phyloP scores from a whole-genome alignment of 2,888 invertebrate genomes.

The Diloba caeruleocephala region DNA sequence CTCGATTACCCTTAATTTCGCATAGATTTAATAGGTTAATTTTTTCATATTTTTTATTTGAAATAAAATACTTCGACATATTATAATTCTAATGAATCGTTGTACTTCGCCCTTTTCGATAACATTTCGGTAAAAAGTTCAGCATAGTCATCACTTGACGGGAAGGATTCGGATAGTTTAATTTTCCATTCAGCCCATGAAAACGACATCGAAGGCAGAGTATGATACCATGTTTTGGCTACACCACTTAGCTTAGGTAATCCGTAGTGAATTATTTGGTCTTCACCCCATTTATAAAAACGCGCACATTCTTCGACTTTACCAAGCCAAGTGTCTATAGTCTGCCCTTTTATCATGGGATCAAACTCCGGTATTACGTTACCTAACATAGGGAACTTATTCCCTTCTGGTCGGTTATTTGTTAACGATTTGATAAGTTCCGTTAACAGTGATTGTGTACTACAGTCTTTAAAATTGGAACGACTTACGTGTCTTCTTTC shows the following conservation, averaged over 20 bases:
- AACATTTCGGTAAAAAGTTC: constrained; percentile 29
- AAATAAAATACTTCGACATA: too few species aligned
- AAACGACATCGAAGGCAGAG: constrained; percentile 22
- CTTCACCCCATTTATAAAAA: constrained; percentile 17
- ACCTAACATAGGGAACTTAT: constrained; percentile 22
- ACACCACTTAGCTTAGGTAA: constrained; percentile 10
- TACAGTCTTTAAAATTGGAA: not conserved
- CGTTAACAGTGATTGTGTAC: constrained; percentile 1
- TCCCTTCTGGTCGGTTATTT: constrained; percentile 4
- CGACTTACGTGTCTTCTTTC: not conserved
- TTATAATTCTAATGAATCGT: constrained; percentile 33
- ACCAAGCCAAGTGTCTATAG: constrained; percentile 8
- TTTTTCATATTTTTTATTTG: too few species aligned
- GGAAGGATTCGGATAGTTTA: constrained; percentile 10
- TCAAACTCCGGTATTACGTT: constrained; percentile 32
- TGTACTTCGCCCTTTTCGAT: constrained; percentile 16
- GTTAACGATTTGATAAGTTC: constrained; percentile 3
- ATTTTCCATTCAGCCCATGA: constrained; percentile 34
- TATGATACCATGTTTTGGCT: constrained; percentile 26
- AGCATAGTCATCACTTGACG: constrained; percentile 5
- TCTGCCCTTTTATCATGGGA: constrained; percentile 10
- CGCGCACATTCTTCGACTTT: constrained; percentile 8
- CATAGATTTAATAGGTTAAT: constrained; percentile 22
- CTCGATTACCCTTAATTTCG: constrained; percentile 24
- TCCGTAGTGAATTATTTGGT: constrained; percentile 18